phyloP scores from a whole-genome alignment of 2,888 invertebrate genomes.

The Polydrusus cervinus region DNA sequence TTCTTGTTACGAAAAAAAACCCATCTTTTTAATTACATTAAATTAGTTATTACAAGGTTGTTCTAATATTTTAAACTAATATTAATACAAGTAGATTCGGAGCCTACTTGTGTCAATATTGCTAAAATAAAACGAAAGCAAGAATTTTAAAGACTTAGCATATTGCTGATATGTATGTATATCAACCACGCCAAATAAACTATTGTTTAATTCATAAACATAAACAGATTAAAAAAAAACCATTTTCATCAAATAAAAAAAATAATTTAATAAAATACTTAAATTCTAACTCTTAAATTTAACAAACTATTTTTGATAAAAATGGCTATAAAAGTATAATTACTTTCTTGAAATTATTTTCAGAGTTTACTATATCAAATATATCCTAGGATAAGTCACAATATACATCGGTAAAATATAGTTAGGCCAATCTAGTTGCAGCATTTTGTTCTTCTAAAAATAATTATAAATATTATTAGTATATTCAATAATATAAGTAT shows the following conservation, averaged over 20 bases:
- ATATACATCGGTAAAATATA: too few relatives aligned
- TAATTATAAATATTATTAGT: background rate
- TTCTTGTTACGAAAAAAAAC: too few relatives aligned
- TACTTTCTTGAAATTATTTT: background rate
- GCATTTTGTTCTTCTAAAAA: background rate
- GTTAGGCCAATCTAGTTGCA: background rate
- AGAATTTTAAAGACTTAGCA: background rate
- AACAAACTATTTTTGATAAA: conserved; percentile 20
- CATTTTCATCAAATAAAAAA: background rate
- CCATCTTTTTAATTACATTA: too few relatives aligned
- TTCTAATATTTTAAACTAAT: too few relatives aligned
- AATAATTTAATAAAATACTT: background rate
- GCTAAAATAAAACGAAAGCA: background rate
- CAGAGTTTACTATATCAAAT: background rate
- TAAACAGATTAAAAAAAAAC: conserved; percentile 26
- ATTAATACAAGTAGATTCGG: conserved; percentile 21
- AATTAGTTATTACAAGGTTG: too few relatives aligned
- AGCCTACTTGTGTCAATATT: conserved; percentile 26
- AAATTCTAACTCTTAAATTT: conserved; percentile 1
- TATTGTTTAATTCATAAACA: conserved; percentile 24
- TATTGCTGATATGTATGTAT: conserved; percentile 29
- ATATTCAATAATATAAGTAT: background rate
- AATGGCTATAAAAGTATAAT: background rate
- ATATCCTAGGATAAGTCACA: too few relatives aligned
- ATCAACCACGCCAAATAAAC: conserved; percentile 17